Evolutionary conservation across 2,888 invertebrate species (phyloP).

Genomic region (Amphipyra tragopoginis): DNA sequence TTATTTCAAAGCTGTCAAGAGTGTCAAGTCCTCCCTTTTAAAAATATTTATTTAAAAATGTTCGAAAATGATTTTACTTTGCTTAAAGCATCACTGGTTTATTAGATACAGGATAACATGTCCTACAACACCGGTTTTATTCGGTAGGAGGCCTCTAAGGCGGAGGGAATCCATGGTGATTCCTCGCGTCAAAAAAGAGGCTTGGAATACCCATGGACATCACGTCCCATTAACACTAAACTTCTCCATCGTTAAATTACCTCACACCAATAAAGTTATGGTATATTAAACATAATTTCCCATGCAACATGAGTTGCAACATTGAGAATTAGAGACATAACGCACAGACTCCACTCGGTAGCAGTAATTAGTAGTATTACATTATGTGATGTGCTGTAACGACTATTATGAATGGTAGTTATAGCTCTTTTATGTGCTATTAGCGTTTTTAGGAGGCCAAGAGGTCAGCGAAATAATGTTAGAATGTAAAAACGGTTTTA

Average conservation of each 20-base stretch:
- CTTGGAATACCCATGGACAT: no score
- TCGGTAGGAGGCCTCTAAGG: no score
- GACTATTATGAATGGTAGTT: constrained; percentile 28
- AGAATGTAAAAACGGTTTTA: constrained; percentile 19
- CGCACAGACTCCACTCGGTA: constrained; percentile 1
- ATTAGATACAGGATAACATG: no score
- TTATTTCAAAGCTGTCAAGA: no score
- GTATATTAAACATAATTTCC: constrained; percentile 3
- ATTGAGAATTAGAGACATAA: constrained; percentile 5
- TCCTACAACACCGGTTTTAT: no score
- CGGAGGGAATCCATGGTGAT: no score
- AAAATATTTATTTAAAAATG: no score
- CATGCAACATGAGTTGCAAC: constrained; percentile 30
- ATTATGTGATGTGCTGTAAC: constrained; percentile 30
- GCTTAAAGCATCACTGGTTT: no score
- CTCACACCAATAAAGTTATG: background rate
- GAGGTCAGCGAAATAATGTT: constrained; percentile 32
- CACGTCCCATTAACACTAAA: background rate
- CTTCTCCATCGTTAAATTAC: background rate
- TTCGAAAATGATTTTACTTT: no score
- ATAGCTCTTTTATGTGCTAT: constrained; percentile 9
- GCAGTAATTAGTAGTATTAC: constrained; percentile 27
- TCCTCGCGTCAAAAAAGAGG: no score
- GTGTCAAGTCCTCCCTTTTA: no score
- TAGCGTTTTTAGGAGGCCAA: constrained; percentile 32